Evolutionary conservation across 2,113 vertebrate genomes (phyloP).

Genomic region (Ceuthmochares aereus): DNA sequence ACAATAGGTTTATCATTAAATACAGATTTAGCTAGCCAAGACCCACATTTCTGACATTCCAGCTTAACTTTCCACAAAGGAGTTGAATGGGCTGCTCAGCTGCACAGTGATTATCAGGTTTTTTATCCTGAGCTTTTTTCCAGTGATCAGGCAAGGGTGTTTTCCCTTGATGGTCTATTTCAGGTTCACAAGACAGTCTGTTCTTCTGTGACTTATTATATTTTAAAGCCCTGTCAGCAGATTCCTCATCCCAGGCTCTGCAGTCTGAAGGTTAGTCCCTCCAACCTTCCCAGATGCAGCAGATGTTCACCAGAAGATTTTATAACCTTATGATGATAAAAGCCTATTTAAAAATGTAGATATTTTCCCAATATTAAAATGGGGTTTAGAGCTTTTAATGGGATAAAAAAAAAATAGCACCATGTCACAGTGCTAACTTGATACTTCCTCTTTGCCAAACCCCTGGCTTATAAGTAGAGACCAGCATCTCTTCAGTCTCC

Average conservation of each 20-base stretch:
- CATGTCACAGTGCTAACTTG: neutral
- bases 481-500: neutral
- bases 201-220: neutral
- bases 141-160: neutral
- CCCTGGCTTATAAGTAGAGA: neutral
- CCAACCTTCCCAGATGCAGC: neutral
- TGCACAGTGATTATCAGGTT: neutral
- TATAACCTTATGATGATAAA: neutral
- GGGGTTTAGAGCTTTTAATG: neutral
- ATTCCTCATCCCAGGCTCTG: neutral
- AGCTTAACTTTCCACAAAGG: neutral
- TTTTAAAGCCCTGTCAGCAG: constrained; percentile 2
- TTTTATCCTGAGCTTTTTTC: constrained; percentile 1
- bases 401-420: neutral
- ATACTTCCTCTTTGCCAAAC: neutral
- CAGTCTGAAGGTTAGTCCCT: neutral
- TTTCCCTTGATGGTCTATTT: constrained; percentile 3
- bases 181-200: neutral
- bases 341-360: neutral
- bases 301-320: neutral
- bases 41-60: neutral
- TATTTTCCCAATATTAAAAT: neutral
- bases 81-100: neutral
- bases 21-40: neutral
- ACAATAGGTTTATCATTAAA: neutral